phyloP scores from a whole-genome alignment of 2,113 vertebrate genomes.

The Halcyon malimbica region DNA sequence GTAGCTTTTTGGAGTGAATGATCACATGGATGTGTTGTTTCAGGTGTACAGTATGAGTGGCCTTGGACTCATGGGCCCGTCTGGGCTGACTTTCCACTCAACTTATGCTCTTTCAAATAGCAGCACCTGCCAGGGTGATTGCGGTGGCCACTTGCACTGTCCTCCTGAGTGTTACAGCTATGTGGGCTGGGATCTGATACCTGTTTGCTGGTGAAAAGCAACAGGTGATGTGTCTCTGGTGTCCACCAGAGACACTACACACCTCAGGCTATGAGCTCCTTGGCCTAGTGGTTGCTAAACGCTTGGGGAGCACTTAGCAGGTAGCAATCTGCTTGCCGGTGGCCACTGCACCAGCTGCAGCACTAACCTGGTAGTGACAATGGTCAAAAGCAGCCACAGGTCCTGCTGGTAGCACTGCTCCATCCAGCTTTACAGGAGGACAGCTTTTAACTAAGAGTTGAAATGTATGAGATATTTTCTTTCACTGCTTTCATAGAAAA shows the following conservation, averaged over 20 bases:
- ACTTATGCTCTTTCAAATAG: not conserved
- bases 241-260: not conserved
- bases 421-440: not conserved
- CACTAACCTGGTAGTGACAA: not conserved
- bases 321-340: not conserved
- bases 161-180: fast-evolving
- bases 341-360: not conserved
- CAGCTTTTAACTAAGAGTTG: not conserved
- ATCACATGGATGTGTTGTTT: not conserved
- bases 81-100: not conserved
- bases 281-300: fast-evolving
- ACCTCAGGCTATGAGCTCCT: not conserved
- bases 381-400: not conserved
- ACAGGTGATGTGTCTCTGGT: not conserved
- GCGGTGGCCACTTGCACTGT: fast-evolving
- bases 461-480: not conserved
- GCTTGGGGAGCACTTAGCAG: not conserved
- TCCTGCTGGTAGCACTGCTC: not conserved
- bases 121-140: not conserved
- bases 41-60: not conserved
- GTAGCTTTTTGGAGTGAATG: not conserved
- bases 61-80: not conserved
- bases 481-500: not conserved
- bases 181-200: not conserved
- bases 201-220: not conserved